Base-by-base conservation (phyloP, 2,113 vertebrate genomes). In the Hippoglossus stenolepis region DNA sequence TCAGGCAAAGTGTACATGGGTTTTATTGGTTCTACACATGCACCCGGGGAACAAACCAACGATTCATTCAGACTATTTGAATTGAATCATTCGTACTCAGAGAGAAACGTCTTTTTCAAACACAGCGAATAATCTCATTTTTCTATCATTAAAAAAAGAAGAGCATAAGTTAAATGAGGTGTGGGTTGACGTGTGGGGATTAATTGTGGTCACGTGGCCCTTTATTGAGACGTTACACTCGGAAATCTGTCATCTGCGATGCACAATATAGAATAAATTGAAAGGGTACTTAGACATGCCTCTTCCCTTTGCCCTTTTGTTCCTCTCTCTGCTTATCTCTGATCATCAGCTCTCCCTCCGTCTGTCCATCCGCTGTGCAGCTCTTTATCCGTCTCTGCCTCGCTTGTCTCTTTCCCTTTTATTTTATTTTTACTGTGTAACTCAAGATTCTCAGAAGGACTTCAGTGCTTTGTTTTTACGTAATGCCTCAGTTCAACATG, bases 91-190 rank as follows among this genome's bases (percentile, higher is more conserved):
- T 38, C 61, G 40, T 28, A 38, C 65, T 57, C 26, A 68, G 26
- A 57, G 28, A 78, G 18, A 65, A 59, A 74, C 0, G 0, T 63
- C 35, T 45, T 66, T 69, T 65, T n/a, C 40, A 67, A 35, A 54
- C 15, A 71, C 1, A 1, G 31, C 6, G 31, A 31, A 53, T 57
- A 57, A 51, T 65, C 66, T 71, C 18, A 82, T 75, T 69, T 86
- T 78, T 79, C 43, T 70, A 63, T 87, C 72, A 85, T 89, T 85
- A 88, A 81, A 51, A 80, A 81, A 57, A 62, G 65, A 49, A 3
- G 35, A 70, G 26, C 53, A 73, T 59, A 21, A 24, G 58, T 82
- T 80, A 67, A 82, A 26, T 57, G 64, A 83, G 79, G 62, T 70
- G 66, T 66, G 62, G 49, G 57, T 66, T 74, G 70, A 82, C 76